Percentiles rank a stretch among this genome's conserved stretches.
These are phyloP conservation scores for Pelvicachromis taeniatus DNA, from an alignment of 2,113 vertebrate species.

Conservation along the genomic window DNA sequence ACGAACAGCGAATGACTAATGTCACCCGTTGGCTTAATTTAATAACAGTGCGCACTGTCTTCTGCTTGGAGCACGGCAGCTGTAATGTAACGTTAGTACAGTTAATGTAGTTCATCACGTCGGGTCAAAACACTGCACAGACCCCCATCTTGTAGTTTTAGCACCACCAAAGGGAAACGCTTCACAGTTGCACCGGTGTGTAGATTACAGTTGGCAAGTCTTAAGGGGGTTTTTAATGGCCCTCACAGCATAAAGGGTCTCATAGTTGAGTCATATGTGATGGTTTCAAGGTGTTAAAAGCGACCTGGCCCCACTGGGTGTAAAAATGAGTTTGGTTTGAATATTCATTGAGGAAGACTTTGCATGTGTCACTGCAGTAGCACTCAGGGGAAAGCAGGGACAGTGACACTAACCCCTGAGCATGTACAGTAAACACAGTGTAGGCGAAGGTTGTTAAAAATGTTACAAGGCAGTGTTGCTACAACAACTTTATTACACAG, in stretches of 20 bases:
- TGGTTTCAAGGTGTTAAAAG: not conserved
- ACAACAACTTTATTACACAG: not conserved
- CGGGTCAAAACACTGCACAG: not conserved
- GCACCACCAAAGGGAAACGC: slow-evolving; percentile 40
- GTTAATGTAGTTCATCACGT: not conserved
- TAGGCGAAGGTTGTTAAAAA: not conserved
- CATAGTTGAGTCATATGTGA: not conserved
- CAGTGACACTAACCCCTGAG: not conserved
- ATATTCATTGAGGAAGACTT: not conserved
- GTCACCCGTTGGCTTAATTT: not conserved
- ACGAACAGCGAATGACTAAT: not conserved
- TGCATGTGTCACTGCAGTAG: not conserved
- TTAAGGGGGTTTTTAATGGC: not conserved
- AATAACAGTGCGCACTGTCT: not conserved
- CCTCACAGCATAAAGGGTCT: not conserved
- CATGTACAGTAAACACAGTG: slow-evolving; percentile 9
- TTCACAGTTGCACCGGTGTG: slow-evolving; percentile 19
- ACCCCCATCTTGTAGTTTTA: slow-evolving; percentile 13
- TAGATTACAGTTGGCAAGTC: not conserved
- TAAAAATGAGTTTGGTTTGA: not conserved
- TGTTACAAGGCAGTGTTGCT: not conserved
- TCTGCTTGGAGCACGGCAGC: not conserved
- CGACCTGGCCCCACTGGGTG: not conserved
- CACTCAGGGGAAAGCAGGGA: not conserved
- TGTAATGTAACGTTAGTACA: not conserved